Conservation (phyloP, 1,140 invertebrate species). For the Listronotus bonariensis region DNA sequence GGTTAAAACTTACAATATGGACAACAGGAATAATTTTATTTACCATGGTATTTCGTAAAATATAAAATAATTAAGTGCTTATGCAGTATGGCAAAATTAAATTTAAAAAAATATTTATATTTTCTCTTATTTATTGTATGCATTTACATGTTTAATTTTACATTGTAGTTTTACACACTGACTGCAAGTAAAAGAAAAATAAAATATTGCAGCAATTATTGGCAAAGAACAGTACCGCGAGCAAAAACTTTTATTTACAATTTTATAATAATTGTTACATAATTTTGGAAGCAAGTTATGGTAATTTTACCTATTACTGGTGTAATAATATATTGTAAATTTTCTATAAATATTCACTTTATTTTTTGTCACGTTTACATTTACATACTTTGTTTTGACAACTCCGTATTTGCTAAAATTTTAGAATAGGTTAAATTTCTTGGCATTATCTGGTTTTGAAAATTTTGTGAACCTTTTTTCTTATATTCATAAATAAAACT, state of each 20-base stretch:
- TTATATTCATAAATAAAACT: constrained; percentile 1
- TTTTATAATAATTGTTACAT: constrained; percentile 41
- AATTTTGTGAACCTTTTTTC: constrained; percentile 50
- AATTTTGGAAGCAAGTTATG: constrained; percentile 47
- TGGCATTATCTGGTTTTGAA: constrained; percentile 45
- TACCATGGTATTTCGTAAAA: too few species aligned
- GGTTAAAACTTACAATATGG: constrained; percentile 16
- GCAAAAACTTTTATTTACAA: constrained; percentile 26
- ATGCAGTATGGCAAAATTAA: not conserved
- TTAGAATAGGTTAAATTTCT: constrained; percentile 50
- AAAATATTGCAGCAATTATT: constrained; percentile 46
- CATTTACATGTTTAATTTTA: constrained; percentile 8
- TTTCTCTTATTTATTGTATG: not conserved
- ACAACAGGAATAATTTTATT: constrained; percentile 13
- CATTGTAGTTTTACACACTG: not conserved
- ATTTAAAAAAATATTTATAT: constrained; percentile 2
- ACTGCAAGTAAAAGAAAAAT: constrained; percentile 4
- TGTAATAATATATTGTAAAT: constrained; percentile 46
- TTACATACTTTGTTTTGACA: constrained; percentile 49
- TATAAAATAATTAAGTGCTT: not conserved
- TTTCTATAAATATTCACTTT: constrained; percentile 49
- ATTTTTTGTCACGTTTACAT: constrained; percentile 39
- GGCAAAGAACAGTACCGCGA: constrained; percentile 47
- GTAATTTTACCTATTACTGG: constrained; percentile 35
- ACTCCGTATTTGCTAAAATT: constrained; percentile 44